Percentiles rank a stretch among this genome's conserved stretches.
phyloP scores from a whole-genome alignment of 2,888 invertebrate species.

The Eupithecia inturbata region DNA sequence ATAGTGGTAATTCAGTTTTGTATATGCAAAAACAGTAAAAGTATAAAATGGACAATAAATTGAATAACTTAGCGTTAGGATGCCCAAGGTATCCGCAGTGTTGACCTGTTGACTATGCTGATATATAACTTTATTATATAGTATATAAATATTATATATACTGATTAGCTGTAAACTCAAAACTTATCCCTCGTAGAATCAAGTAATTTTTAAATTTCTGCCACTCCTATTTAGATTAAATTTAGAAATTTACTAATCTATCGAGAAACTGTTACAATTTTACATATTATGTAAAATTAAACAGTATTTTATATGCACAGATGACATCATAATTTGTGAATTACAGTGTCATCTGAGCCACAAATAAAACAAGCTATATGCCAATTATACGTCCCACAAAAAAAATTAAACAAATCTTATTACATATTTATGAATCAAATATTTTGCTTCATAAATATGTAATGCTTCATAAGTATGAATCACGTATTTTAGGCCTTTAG shows the following conservation, averaged over 20 bases:
- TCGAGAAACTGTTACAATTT: constrained; percentile 40
- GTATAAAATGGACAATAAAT: constrained; percentile 73
- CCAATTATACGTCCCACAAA: neutral
- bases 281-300: constrained; percentile 40
- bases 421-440: neutral
- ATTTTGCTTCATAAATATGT: no score
- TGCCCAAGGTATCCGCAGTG: constrained; percentile 81
- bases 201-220: constrained; percentile 55
- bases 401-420: neutral
- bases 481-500: constrained; percentile 33
- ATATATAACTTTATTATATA: constrained; percentile 59
- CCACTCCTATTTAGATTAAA: constrained; percentile 55
- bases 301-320: constrained; percentile 44
- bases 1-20: constrained; percentile 73
- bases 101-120: constrained; percentile 76
- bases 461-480: neutral
- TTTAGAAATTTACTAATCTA: neutral
- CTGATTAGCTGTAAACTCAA: constrained; percentile 73
- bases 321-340: constrained; percentile 52
- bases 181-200: constrained; percentile 76
- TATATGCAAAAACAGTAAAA: constrained; percentile 78
- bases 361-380: constrained; percentile 26
- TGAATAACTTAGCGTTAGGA: constrained; percentile 81
- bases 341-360: constrained; percentile 55
- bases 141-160: constrained; percentile 45